A percentile compares a stretch with the other conserved stretches of the same genome.
phyloP scores from a whole-genome alignment of 2,888 invertebrate species.

The Thera britannica region DNA sequence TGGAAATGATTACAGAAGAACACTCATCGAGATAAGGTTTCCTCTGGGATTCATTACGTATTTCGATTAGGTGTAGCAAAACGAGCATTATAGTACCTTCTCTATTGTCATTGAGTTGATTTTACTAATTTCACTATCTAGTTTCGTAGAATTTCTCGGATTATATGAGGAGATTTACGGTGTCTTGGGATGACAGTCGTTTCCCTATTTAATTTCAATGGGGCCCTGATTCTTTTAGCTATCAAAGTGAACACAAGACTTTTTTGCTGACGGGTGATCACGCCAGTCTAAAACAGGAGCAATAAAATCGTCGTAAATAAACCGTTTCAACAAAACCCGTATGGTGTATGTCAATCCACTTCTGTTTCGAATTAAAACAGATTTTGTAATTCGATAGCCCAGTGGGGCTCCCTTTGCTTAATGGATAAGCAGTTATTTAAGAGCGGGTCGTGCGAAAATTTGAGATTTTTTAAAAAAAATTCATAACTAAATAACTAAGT shows the following conservation, averaged over 20 bases:
- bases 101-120: too few relatives aligned
- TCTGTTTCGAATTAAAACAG: constrained; percentile 36
- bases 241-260: constrained; percentile 14
- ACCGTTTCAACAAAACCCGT: constrained; percentile 36
- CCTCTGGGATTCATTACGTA: not conserved
- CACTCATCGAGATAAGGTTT: not conserved
- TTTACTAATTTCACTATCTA: not conserved
- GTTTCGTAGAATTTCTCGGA: not conserved
- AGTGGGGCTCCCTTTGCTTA: constrained; percentile 38
- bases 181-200: not conserved
- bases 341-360: constrained; percentile 38
- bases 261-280: constrained; percentile 28
- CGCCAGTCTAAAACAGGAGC: constrained; percentile 36
- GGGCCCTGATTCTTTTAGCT: not conserved
- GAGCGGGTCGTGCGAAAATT: too few relatives aligned
- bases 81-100: too few relatives aligned
- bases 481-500: too few relatives aligned
- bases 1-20: not conserved
- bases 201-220: not conserved
- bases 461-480: too few relatives aligned
- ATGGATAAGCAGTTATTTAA: constrained; percentile 41
- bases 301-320: constrained; percentile 38
- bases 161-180: not conserved
- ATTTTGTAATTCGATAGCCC: constrained; percentile 40
- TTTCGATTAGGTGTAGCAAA: not conserved